phyloP scores from a whole-genome alignment of 2,797 vertebrate genomes.

The Champsocephalus esox region DNA sequence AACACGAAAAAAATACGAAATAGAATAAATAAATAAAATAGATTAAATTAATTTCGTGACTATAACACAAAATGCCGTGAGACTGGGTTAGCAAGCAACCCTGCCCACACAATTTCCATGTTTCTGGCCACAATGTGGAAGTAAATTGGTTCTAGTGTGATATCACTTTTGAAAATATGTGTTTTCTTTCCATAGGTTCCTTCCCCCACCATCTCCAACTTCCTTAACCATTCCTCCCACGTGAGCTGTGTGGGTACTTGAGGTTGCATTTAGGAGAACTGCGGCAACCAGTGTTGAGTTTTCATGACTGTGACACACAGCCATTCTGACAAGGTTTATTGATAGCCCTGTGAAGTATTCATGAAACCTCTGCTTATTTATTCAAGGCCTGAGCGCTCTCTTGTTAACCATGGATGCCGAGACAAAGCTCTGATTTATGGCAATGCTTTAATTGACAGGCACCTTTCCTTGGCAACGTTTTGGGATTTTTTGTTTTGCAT shows the following conservation, averaged over 20 bases:
- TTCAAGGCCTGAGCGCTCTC: conserved; percentile 59
- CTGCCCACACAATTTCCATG: background rate
- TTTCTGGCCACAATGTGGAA: background rate
- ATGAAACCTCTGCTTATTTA: conserved; percentile 31
- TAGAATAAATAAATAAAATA: no score
- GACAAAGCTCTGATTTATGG: conserved; percentile 47
- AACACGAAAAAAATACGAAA: no score
- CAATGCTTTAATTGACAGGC: conserved; percentile 19
- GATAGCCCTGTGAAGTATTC: conserved; percentile 36
- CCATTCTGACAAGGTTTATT: conserved; percentile 46
- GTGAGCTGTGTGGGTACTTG: background rate
- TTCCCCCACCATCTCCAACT: background rate
- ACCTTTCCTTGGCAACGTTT: conserved; percentile 9
- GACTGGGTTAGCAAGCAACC: no score
- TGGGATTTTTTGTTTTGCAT: conserved; percentile 25
- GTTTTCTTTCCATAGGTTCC: background rate
- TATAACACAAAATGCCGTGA: no score
- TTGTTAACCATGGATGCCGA: conserved; percentile 14
- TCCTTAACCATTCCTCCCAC: background rate
- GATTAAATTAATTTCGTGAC: no score
- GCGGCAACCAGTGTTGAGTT: background rate
- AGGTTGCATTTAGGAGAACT: conserved; percentile 15
- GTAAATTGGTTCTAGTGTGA: background rate
- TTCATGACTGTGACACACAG: conserved; percentile 18
- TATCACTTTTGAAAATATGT: background rate